phyloP scores from a whole-genome alignment of 2,797 vertebrate species.

The Hapalemur alaotrensis region DNA sequence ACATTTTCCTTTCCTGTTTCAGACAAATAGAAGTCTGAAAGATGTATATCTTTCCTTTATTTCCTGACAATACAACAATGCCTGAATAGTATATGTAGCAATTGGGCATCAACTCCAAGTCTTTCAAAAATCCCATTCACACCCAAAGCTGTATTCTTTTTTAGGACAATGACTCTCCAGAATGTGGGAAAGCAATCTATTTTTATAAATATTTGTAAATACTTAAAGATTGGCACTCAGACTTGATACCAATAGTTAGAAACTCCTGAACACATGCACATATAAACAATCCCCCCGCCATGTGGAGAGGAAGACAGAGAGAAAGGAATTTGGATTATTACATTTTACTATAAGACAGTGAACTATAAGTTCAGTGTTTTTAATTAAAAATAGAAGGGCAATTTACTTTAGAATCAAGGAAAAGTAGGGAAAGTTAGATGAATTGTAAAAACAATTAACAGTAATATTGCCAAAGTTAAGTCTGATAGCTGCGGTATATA shows the following conservation, averaged over 20 bases:
- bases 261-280: not conserved
- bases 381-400: not conserved
- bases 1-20: conserved; percentile 31
- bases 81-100: not conserved
- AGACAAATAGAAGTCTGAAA: conserved; percentile 22
- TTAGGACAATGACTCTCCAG: not conserved
- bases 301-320: not conserved
- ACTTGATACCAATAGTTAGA: not conserved
- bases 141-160: not conserved
- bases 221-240: not conserved
- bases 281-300: too few species aligned
- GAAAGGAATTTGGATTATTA: not conserved
- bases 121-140: conserved; percentile 8
- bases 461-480: not conserved
- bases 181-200: not conserved
- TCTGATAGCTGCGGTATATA: not conserved
- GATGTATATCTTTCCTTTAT: not conserved
- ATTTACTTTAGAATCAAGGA: not conserved
- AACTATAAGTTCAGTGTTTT: not conserved
- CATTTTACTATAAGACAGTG: not conserved
- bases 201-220: not conserved
- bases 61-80: conserved; percentile 11
- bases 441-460: not conserved
- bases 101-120: not conserved
- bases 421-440: not conserved